These are phyloP conservation scores for Coleophora flavipennella DNA, from an alignment of 2,888 invertebrate genomes.

Conservation along the genomic window DNA sequence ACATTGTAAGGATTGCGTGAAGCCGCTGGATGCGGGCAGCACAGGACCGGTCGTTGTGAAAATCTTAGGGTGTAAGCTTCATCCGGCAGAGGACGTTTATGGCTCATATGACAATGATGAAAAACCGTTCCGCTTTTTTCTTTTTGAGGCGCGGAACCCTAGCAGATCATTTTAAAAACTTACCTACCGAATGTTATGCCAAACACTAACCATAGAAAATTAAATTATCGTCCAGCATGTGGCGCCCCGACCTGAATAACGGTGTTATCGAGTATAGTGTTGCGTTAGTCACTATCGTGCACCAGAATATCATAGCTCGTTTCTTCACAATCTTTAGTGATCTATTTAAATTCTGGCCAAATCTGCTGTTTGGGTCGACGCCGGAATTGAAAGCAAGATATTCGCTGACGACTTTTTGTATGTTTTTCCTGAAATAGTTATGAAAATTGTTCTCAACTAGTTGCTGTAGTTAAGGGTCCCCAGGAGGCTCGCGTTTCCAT, in stretches of 20 bases:
- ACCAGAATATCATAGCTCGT: conserved; percentile 36
- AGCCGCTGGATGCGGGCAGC: too few species aligned
- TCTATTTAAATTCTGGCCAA: conserved; percentile 25
- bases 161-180: too few species aligned
- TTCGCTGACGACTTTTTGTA: conserved; percentile 26
- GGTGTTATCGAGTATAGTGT: conserved; percentile 26
- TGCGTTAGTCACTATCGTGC: conserved; percentile 30
- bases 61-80: too few species aligned
- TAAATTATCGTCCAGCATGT: conserved; percentile 28
- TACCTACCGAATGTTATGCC: too few species aligned
- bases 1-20: too few species aligned
- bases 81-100: too few species aligned
- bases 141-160: too few species aligned
- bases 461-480: too few species aligned
- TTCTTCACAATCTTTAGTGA: conserved; percentile 31
- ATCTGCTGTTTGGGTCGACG: conserved; percentile 25
- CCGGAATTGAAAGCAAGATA: conserved; percentile 24
- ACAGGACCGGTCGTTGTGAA: too few species aligned
- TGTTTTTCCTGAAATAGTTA: conserved; percentile 21
- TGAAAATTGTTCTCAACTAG: not conserved
- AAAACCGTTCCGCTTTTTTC: too few species aligned
- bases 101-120: too few species aligned
- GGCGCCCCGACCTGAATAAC: conserved; percentile 26
- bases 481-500: too few species aligned
- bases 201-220: conserved; percentile 26